Evolutionary conservation across 2,797 vertebrate genomes (phyloP).

Genomic region (Leptoclinus maculatus): DNA sequence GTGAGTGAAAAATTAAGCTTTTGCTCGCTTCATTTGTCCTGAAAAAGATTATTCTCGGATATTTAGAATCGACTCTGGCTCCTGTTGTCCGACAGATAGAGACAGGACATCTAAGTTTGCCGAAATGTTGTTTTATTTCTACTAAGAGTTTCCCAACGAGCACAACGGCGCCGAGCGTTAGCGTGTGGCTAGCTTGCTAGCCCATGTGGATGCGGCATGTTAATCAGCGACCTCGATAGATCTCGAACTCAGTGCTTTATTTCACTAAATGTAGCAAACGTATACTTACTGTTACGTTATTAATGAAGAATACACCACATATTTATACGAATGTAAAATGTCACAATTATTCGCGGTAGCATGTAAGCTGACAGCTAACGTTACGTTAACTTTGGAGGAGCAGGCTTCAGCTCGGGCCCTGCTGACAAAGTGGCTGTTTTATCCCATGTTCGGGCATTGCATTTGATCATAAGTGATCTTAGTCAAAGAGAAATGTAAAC

Average conservation of each 20-base stretch:
- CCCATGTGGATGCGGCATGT: slow-evolving; percentile 73
- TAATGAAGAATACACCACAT: fast-evolving
- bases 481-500: fast-evolving
- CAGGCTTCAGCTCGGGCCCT: slow-evolving; percentile 64
- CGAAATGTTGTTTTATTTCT: slow-evolving; percentile 27
- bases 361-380: slow-evolving; percentile 12
- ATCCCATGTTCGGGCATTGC: fast-evolving
- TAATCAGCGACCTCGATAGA: neutral
- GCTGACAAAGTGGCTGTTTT: neutral
- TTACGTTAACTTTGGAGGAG: neutral
- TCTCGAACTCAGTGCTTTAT: fast-evolving
- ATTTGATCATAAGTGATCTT: neutral
- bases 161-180: slow-evolving; percentile 46
- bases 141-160: neutral
- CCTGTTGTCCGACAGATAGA: fast-evolving
- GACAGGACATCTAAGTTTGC: fast-evolving
- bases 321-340: fast-evolving
- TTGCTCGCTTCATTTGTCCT: neutral
- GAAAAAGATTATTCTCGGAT: fast-evolving
- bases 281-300: fast-evolving
- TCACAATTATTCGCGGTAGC: fast-evolving
- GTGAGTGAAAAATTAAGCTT: slow-evolving; percentile 70
- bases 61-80: fast-evolving
- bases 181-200: slow-evolving; percentile 64
- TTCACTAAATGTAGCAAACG: fast-evolving